Conservation (phyloP, 2,113 vertebrate species). For the Peromyscus californicus region DNA sequence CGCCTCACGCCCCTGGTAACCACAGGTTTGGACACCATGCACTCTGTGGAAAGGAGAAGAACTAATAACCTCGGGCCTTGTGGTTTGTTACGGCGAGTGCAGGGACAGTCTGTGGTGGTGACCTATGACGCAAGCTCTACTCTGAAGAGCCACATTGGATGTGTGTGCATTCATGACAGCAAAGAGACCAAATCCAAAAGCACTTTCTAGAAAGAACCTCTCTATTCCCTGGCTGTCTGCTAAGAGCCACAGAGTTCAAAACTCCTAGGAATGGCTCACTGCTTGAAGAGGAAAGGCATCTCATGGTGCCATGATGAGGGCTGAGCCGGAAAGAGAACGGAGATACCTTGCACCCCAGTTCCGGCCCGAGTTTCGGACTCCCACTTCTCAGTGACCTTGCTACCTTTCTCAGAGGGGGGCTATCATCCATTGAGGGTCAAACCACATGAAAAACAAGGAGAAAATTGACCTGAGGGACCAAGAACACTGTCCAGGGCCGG, state of each 20-base stretch:
- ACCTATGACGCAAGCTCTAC: not conserved
- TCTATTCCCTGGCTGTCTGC: not conserved
- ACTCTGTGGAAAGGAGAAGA: conserved; percentile 25
- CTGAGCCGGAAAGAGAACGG: not conserved
- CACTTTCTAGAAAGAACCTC: conserved; percentile 20
- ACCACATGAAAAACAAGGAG: conserved; percentile 5
- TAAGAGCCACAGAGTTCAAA: not conserved
- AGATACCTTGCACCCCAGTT: too few species aligned
- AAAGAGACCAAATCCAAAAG: conserved; percentile 32
- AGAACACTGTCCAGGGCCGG: not conserved
- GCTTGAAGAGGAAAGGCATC: not conserved
- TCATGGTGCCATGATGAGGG: not conserved
- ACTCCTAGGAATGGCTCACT: not conserved
- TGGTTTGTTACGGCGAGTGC: not conserved
- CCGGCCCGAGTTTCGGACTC: not conserved
- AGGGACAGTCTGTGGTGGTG: conserved; percentile 16
- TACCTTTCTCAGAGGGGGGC: not conserved
- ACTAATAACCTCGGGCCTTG: conserved; percentile 48
- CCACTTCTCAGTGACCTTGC: not conserved
- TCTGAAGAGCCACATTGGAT: not conserved
- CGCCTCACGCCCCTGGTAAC: not conserved
- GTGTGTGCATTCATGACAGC: not conserved
- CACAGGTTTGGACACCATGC: not conserved
- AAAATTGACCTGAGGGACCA: not conserved
- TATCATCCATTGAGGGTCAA: not conserved